Percentiles rank a stretch among this genome's conserved stretches.
Conservation (phyloP, 2,888 invertebrate genomes). For the Perithous albicinctus region DNA sequence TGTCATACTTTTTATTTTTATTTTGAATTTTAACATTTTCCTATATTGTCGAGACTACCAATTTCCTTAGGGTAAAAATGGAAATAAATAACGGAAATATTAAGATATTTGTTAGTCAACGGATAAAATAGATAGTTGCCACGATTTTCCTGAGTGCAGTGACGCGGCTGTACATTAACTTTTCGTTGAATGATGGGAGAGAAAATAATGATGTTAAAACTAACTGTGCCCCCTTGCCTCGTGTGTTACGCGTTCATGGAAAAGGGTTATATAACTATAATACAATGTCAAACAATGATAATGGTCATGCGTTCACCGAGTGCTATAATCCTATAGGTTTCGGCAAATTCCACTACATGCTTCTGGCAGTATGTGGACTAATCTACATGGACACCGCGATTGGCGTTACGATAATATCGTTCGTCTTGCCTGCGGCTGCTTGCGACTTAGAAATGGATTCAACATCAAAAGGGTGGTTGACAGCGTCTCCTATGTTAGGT, state of each 20-base stretch:
- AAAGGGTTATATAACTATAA: background rate
- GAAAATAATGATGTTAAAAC: too few relatives aligned
- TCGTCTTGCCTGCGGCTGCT: constrained; percentile 86
- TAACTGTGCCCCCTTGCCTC: background rate
- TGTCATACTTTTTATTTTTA: too few relatives aligned
- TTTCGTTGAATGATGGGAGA: too few relatives aligned
- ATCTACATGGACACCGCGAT: constrained; percentile 87
- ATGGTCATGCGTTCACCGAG: background rate
- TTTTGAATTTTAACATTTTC: too few relatives aligned
- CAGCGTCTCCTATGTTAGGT: constrained; percentile 85
- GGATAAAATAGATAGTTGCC: too few relatives aligned
- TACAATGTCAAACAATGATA: background rate
- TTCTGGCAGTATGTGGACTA: constrained; percentile 85
- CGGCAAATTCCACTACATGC: constrained; percentile 86
- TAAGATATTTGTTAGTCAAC: too few relatives aligned
- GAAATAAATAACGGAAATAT: too few relatives aligned
- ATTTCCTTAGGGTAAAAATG: too few relatives aligned
- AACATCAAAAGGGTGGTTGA: constrained; percentile 84
- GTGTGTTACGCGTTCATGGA: background rate
- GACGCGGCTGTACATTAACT: too few relatives aligned
- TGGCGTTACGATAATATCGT: constrained; percentile 85
- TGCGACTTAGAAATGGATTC: constrained; percentile 85
- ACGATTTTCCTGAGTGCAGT: too few relatives aligned
- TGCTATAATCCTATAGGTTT: constrained; percentile 82
- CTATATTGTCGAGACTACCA: too few relatives aligned